Percentiles rank a stretch among this genome's conserved stretches.
Conservation (phyloP, 1,140 invertebrate species). For the Drosophila pseudoananassae region DNA sequence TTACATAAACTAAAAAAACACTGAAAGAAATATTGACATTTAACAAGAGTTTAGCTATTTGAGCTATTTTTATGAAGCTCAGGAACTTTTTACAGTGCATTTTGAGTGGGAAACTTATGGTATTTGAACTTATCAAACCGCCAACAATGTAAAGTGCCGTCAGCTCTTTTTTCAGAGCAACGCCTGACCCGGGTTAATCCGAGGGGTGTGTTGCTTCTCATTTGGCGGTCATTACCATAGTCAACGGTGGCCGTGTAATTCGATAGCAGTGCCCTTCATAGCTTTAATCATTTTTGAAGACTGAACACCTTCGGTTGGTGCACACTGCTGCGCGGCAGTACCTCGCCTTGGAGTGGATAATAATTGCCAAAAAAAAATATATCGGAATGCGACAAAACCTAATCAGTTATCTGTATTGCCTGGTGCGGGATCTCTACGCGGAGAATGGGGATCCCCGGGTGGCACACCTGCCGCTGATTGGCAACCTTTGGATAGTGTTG, state of each 20-base stretch:
- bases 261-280: not conserved
- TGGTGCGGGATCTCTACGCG: conserved; percentile 56
- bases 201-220: conserved; percentile 36
- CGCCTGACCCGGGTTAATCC: conserved; percentile 55
- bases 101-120: conserved; percentile 11
- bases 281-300: conserved; percentile 36
- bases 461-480: conserved; percentile 77
- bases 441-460: conserved; percentile 71
- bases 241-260: not conserved
- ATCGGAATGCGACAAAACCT: conserved; percentile 59
- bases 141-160: conserved; percentile 9
- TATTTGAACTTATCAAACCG: not conserved
- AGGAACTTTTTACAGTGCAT: not conserved
- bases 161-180: not conserved
- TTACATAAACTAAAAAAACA: conserved; percentile 24
- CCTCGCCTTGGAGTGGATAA: not conserved
- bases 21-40: no score
- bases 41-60: no score
- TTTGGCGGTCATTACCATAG: conserved; percentile 74
- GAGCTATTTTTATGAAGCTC: no score
- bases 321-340: conserved; percentile 15
- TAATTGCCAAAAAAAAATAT: not conserved
- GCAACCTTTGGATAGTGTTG: conserved; percentile 85
- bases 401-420: conserved; percentile 41
- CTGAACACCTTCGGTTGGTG: conserved; percentile 36